phyloP scores from a whole-genome alignment of 2,888 invertebrate genomes.

The Drosophila meridiana region DNA sequence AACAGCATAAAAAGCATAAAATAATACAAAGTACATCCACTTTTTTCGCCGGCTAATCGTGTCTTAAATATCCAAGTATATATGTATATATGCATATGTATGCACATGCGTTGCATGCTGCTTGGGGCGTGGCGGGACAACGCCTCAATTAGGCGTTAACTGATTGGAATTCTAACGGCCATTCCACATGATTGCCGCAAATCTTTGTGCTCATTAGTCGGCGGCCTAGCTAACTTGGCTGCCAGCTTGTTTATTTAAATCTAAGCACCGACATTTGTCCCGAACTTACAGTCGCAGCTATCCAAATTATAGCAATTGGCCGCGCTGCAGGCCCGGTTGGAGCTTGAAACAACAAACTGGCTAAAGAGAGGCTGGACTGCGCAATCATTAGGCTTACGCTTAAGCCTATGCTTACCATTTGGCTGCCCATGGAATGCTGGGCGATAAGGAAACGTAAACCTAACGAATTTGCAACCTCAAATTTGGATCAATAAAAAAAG shows the following conservation, averaged over 20 bases:
- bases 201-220: slow-evolving; percentile 67
- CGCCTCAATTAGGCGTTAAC: slow-evolving; percentile 75
- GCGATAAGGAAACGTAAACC: slow-evolving; percentile 63
- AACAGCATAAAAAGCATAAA: slow-evolving; percentile 24
- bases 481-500: slow-evolving; percentile 74
- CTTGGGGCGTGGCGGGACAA: slow-evolving; percentile 41
- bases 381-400: slow-evolving; percentile 54
- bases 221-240: slow-evolving; percentile 49
- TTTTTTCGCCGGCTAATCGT: slow-evolving; percentile 30
- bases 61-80: slow-evolving; percentile 34
- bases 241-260: slow-evolving; percentile 64
- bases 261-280: slow-evolving; percentile 53
- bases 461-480: slow-evolving; percentile 64
- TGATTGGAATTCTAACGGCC: slow-evolving; percentile 72
- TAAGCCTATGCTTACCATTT: slow-evolving; percentile 21
- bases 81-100: slow-evolving; percentile 25
- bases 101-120: slow-evolving; percentile 44
- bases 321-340: slow-evolving; percentile 41
- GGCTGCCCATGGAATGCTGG: slow-evolving; percentile 48
- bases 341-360: slow-evolving; percentile 44
- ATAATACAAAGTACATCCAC: slow-evolving; percentile 44
- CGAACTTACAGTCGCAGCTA: slow-evolving; percentile 17
- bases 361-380: slow-evolving; percentile 50
- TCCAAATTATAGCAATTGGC: slow-evolving; percentile 69
- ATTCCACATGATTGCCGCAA: slow-evolving; percentile 61